Evolutionary conservation across 2,113 vertebrate species (phyloP), one percentile per base, ranked within the genome.

Genomic region (Sylvietta virens): DNA sequence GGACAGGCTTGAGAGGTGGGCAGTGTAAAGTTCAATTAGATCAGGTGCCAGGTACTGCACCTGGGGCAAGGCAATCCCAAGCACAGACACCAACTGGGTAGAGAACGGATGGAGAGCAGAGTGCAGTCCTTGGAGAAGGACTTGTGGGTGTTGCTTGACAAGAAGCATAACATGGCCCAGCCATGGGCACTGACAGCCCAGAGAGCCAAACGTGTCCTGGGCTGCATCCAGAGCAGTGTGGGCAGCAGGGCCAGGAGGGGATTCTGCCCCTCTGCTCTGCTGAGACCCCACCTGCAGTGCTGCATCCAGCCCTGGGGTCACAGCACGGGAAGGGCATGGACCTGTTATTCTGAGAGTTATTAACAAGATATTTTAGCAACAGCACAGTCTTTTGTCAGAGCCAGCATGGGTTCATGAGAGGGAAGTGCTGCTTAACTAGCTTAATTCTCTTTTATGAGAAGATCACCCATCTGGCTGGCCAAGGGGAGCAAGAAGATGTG

Each of bases 341-440:
- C 1, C 15, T 72, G 5, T 23, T 70, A 28, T 31, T 82, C 40
- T 86, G 47, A 6, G 50, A 70, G 13, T 39, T 51, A 37, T 6
- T 69, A 17, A 50, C 51, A 24, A 65, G 39, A 13, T 26, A 22
- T 19, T 69, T 69, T 24, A 37, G 19, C 0, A 0, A 42, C 26
- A 79, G 23, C 6, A 13, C 22, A 56, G 11, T 22, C 10, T 70
- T 40, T 74, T 35, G 13, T 70, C 20, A 61, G 6, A 82, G 26
- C 5, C 35, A 40, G 16, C 40, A 56, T 1, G 1, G 6, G 5
- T 37, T 73, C 50, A 60, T 2, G 1, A 82, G 17, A 15, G 3
- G 17, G 22, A 81, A 60, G 33, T 19, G 13, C 12, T 50, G 30
- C 20, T 70, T 56, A 39, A 47, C 7, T 6, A n/a, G 15, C 13